phyloP scores from a whole-genome alignment of 2,113 vertebrate genomes.

The Neolamprologus hecqui region DNA sequence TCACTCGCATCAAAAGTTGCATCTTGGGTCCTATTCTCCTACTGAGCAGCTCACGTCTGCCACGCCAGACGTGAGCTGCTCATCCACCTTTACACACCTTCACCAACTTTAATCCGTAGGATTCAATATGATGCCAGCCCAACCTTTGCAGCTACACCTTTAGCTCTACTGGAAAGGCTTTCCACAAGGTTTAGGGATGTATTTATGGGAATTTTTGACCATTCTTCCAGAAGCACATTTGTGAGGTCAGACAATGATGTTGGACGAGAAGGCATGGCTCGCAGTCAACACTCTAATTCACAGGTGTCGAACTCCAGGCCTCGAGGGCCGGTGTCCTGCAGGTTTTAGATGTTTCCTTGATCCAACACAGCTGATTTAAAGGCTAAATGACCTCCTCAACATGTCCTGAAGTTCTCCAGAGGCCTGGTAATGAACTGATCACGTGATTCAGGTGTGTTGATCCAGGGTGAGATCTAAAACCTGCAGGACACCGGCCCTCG shows the following conservation, averaged over 20 bases:
- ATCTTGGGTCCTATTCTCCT: background rate
- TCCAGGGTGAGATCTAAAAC: no score
- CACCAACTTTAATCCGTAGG: fast-evolving
- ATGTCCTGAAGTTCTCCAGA: no score
- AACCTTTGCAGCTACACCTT: background rate
- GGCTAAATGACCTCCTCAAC: no score
- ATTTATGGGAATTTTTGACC: background rate
- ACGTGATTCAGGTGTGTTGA: no score
- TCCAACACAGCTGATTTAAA: no score
- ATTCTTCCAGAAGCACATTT: background rate
- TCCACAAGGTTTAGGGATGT: background rate
- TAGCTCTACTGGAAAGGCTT: background rate
- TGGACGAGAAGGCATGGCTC: background rate
- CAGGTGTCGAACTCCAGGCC: no score
- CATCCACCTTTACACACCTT: background rate
- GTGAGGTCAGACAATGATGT: background rate
- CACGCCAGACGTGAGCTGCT: background rate
- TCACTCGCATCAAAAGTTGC: background rate
- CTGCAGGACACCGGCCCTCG: no score
- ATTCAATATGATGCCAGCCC: background rate
- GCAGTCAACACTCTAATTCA: background rate
- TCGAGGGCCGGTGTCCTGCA: no score
- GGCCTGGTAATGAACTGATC: no score
- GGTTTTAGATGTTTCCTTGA: no score
- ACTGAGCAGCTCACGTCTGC: background rate